phyloP scores from a whole-genome alignment of 1,140 invertebrate genomes.

The Drosophila tristis region DNA sequence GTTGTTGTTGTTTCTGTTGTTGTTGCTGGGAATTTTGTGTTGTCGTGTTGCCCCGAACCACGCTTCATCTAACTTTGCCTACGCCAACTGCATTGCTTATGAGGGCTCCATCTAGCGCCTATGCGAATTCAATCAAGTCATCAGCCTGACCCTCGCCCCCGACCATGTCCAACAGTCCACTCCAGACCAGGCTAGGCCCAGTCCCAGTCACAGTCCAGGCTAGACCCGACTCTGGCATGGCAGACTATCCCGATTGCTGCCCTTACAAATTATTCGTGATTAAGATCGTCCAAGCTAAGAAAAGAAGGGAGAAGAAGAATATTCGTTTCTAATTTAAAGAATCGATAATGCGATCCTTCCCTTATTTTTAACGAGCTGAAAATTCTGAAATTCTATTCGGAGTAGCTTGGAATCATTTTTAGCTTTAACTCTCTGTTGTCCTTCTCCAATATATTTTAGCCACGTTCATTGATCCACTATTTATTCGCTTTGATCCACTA shows the following conservation, averaged over 20 bases:
- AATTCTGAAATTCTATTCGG: too few species aligned
- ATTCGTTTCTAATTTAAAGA: too few species aligned
- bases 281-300: not conserved
- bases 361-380: too few species aligned
- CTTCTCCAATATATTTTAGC: too few species aligned
- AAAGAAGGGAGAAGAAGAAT: too few species aligned
- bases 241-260: not conserved
- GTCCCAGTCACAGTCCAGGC: not conserved
- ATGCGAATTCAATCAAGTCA: constrained; percentile 73
- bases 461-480: too few species aligned
- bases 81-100: constrained; percentile 73
- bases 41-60: constrained; percentile 46
- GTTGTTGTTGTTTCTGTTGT: constrained; percentile 4
- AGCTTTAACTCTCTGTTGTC: too few species aligned
- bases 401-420: too few species aligned
- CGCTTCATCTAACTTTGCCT: constrained; percentile 70
- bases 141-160: constrained; percentile 49
- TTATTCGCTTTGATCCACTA: too few species aligned
- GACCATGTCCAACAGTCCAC: constrained; percentile 5
- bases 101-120: constrained; percentile 53
- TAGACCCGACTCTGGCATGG: not conserved
- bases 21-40: not conserved
- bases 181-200: not conserved
- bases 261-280: constrained; percentile 16
- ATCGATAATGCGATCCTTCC: too few species aligned